phyloP scores from a whole-genome alignment of 2,113 vertebrate species.

The Lasiurus cinereus region DNA sequence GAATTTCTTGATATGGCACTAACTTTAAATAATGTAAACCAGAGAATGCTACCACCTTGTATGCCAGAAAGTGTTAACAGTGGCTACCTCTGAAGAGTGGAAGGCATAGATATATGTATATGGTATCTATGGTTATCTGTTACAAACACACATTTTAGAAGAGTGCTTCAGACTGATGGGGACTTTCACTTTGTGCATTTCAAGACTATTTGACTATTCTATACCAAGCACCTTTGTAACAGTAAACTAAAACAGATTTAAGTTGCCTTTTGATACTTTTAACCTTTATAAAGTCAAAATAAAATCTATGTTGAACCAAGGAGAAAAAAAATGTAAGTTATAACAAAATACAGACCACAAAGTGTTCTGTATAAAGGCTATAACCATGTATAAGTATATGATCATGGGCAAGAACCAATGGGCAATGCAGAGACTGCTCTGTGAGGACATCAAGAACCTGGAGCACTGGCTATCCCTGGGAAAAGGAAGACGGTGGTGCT shows the following conservation, averaged over 20 bases:
- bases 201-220: neutral
- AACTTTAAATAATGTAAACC: neutral
- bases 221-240: neutral
- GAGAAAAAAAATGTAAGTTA: neutral
- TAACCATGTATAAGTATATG: conserved; percentile 9
- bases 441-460: neutral
- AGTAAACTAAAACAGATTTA: conserved; percentile 42
- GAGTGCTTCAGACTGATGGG: neutral
- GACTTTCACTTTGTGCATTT: conserved; percentile 24
- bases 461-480: neutral
- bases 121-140: neutral
- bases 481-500: neutral
- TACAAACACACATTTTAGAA: neutral
- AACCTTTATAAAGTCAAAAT: conserved; percentile 22
- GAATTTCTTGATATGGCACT: neutral
- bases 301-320: conserved; percentile 1
- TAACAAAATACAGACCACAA: neutral
- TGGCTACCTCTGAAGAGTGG: neutral
- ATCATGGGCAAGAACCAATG: neutral
- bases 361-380: neutral
- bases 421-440: neutral
- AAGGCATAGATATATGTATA: neutral
- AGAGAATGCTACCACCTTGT: neutral
- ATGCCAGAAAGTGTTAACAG: neutral
- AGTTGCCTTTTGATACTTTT: conserved; percentile 48